Percentiles rank a stretch among this genome's conserved stretches.
These are phyloP conservation scores for Lepidonotus clava DNA, from an alignment of 2,888 invertebrate species.

Conservation along the genomic window DNA sequence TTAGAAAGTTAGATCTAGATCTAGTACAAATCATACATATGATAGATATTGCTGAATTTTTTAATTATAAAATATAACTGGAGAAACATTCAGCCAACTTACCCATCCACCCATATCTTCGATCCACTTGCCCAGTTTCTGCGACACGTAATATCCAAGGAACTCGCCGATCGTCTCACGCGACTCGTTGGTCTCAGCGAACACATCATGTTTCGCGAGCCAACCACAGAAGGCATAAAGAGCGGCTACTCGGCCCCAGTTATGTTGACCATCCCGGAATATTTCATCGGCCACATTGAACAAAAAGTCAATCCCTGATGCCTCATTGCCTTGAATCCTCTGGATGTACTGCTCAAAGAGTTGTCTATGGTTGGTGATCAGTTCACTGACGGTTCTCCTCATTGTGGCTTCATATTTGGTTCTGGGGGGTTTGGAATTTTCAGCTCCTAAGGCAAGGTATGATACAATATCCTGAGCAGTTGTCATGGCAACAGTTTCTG, in stretches of 20 bases:
- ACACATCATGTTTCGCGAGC: slow-evolving; percentile 68
- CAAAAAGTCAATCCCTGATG: slow-evolving; percentile 65
- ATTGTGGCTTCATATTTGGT: slow-evolving; percentile 70
- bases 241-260: slow-evolving; percentile 78
- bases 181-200: slow-evolving; percentile 55
- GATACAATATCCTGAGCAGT: neutral
- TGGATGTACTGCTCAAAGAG: slow-evolving; percentile 76
- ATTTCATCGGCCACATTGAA: slow-evolving; percentile 77
- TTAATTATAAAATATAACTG: too few relatives aligned
- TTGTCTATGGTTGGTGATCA: slow-evolving; percentile 74
- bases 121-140: slow-evolving; percentile 76
- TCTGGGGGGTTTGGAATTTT: slow-evolving; percentile 69
- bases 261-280: slow-evolving; percentile 76
- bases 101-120: slow-evolving; percentile 78
- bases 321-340: slow-evolving; percentile 67
- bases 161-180: slow-evolving; percentile 63
- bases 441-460: slow-evolving; percentile 56
- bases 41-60: too few relatives aligned
- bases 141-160: slow-evolving; percentile 76
- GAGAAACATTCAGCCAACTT: slow-evolving; percentile 61
- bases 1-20: too few relatives aligned
- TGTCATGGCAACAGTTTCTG: neutral
- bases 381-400: slow-evolving; percentile 75
- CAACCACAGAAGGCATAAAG: slow-evolving; percentile 77
- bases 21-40: too few relatives aligned